Evolutionary conservation across 2,113 vertebrate species (phyloP).

Genomic region (Limanda limanda): DNA sequence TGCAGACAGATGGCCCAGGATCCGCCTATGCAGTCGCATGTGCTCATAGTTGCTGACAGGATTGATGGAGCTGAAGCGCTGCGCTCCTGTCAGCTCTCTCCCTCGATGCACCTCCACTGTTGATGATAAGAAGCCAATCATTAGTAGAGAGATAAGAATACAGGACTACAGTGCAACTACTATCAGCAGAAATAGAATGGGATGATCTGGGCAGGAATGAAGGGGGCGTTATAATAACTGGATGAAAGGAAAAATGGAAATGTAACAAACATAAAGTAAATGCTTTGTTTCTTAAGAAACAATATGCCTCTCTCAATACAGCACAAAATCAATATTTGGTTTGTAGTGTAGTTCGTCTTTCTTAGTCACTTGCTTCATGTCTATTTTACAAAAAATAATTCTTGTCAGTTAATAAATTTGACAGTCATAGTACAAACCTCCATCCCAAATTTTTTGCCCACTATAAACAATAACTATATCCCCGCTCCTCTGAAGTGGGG

Average conservation of each 20-base stretch:
- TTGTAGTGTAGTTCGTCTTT: background rate
- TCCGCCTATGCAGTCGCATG: constrained; percentile 94
- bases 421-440: background rate
- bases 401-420: background rate
- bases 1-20: constrained; percentile 96
- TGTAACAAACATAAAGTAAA: background rate
- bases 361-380: background rate
- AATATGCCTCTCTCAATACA: too few species aligned
- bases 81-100: constrained; percentile 90
- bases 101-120: constrained; percentile 91
- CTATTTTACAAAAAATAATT: background rate
- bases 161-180: background rate
- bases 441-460: background rate
- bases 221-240: background rate
- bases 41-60: constrained; percentile 93
- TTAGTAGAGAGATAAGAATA: constrained; percentile 3
- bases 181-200: constrained; percentile 1
- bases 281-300: too few species aligned
- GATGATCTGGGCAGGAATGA: constrained; percentile 9
- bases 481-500: constrained; percentile 11
- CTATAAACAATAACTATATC: constrained; percentile 29
- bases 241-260: constrained; percentile 5
- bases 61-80: constrained; percentile 89
- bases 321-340: too few species aligned
- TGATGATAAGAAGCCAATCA: constrained; percentile 20